Evolutionary conservation across 2,888 invertebrate genomes (phyloP), one percentile per base, ranked within the genome.

Genomic region (Plemyria rubiginata): DNA sequence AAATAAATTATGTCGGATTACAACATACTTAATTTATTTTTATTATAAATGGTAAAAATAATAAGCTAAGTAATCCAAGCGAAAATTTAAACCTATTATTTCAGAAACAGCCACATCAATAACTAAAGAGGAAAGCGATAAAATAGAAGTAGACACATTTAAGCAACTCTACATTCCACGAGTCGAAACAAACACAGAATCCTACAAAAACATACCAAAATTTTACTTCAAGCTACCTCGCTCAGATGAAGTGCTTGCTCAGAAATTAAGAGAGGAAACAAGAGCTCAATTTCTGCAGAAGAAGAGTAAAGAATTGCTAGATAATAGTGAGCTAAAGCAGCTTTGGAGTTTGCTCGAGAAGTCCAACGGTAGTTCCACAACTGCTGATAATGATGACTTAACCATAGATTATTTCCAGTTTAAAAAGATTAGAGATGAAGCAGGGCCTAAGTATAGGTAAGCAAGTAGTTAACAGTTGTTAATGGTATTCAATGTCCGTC

Each of bases 181-280:
- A 66, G 75, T 94, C 28, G 90, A 90, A 0, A 88, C 87, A 7
- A 82, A 92, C 9, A 80, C 86, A 22, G 91, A 93, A 57, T 93
- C 94, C 0, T 94, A 94, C 72, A 93, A 93, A 71, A 93, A 93
- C 55, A 95, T 97, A 77, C 97, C 97, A 0, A 95, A 95, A 80
- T 97, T 97, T 83, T 96, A 95, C 78, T 95, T 95, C 76, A 95
- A 95, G 90, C 86, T 97, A 1, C 98, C 98, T 0, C 94, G 95
- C 55, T 95, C 96, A 54, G 96, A 95, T 73, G 97, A 98, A 76
- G 93, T 95, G 6, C 78, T 98, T 4, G 94, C 96, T 0, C 96
- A 96, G 78, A 97, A 97, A 85, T 86, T 98, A 46, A 93, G 98
- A 60, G 98, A 98, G 86, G 98, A 98, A 84, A 96, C 98, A 0